Evolutionary conservation across 2,888 invertebrate genomes (phyloP), one percentile per base, ranked within the genome.

Genomic region (Drosophila borborema): DNA sequence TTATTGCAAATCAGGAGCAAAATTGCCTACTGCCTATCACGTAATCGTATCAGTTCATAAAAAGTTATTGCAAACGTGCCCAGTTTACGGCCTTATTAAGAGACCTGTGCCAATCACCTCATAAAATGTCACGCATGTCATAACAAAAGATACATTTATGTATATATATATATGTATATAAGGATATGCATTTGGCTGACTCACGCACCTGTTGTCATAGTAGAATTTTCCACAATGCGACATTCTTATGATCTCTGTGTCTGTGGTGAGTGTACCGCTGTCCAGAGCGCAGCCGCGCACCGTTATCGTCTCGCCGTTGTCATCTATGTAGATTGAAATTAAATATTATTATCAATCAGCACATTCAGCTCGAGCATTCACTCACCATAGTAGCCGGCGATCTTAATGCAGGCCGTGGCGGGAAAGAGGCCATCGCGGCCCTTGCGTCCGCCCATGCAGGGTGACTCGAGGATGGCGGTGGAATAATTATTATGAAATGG

Each of bases 211-310:
- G 82, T 96, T 95, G 86, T 98, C 96, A 91, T 97, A 98, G 92
- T 96, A 97, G 94, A 99, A 98, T 81, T 97, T 95, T 38, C 99
- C 99, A 92, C 99, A 99, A 93, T 99, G 99, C n/a, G 98, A 98
- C 97, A 98, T 98, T 80, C 99, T 94, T 60, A 99, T 97, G 72
- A 99, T 96, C 94, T 99, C 99, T 0, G 99, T 99, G 93, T 99
- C 99, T 0, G 98, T 98, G 63, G 98, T 99, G 56, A 97, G 95
- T 0, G 98, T 98, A 2, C 99, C 99, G 81, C 98, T 98, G 94
- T 99, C 99, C 85, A 99, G 94, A 1, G 98, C 99, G 93, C 99
- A 99, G 64, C 97, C 97, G 23, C 99, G 95, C n/a, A 99, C 96
- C 5, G 97, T 96, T 86, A 99, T 95, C 0, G 95, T 95, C 90